Base-by-base conservation (phyloP, 2,888 invertebrate species). In the Drosophila pullipes region DNA sequence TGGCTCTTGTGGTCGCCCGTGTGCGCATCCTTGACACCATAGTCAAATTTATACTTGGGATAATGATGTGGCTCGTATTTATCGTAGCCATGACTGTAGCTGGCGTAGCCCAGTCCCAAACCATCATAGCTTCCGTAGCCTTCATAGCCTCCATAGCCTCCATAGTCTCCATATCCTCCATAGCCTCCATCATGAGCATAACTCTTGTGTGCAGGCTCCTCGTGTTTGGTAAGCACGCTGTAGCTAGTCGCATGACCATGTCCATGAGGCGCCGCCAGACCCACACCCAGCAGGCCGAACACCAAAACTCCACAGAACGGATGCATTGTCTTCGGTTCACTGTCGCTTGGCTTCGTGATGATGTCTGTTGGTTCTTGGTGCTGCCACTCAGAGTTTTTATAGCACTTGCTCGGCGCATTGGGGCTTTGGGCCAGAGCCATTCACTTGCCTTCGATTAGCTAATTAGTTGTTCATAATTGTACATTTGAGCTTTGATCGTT, bases 1-100 rank as follows among this genome's bases (percentile, higher is more conserved):
- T 94, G 94, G 69, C 93, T 93, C 82, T 94, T 94, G 30, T 93
- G 92, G 68, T 94, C 94, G 3, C 94, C 94, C 2, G 94, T 94
- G 47, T 94, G 94, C 1, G 92, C 88, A 71, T 94, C 94, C 76
- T 94, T 93, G n/a, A 94, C 94, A 3, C 94, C 94, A 78, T 94
- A 94, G 75, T 94, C 93, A 75, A 93, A 94, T 25, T 92, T 90
- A 74, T 94, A 94, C 83, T 94, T 93, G 44, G 94, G 94, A 81
- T 94, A 91, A 47, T 92, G 91, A 85, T 93, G 76, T 28, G 90
- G 94, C 28, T 95, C 94, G 68, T 91, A 69, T 37, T 94, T 84
- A 52, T 78, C 79, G n/a, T 87, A 70, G 22, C 75, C 88, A 59
- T 94, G 73, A 9, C 73, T 78, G 44, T 83, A 76, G 55, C 78